Conservation (phyloP, 1,140 invertebrate species). For the Macrotrachela quadricornifera region DNA sequence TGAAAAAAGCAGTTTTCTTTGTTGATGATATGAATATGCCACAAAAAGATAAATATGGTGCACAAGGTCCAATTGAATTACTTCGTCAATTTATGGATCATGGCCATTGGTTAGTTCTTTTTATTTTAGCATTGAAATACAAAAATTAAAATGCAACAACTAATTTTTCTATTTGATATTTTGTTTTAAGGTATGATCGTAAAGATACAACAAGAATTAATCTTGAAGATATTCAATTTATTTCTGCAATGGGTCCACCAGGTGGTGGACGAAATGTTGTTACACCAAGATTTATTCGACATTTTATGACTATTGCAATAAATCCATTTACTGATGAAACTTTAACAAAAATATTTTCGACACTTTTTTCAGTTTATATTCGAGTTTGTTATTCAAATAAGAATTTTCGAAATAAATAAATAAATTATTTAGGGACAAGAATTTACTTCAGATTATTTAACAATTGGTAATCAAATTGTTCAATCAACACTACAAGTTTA, state of each 20-base stretch:
- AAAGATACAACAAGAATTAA: constrained; percentile 28
- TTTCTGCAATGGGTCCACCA: constrained; percentile 29
- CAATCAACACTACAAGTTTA: constrained; percentile 27
- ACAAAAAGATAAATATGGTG: constrained; percentile 27
- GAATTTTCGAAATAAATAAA: not conserved
- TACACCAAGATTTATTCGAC: constrained; percentile 25
- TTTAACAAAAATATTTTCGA: constrained; percentile 34
- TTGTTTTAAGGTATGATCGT: constrained; percentile 27
- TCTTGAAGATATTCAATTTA: constrained; percentile 27
- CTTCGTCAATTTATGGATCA: constrained; percentile 29
- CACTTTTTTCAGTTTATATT: constrained; percentile 48
- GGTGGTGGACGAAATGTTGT: constrained; percentile 29
- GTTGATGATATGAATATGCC: constrained; percentile 33
- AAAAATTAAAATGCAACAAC: too few relatives aligned
- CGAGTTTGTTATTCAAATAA: constrained; percentile 33
- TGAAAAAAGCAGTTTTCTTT: constrained; percentile 30
- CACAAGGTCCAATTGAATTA: constrained; percentile 31
- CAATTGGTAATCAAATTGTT: constrained; percentile 39
- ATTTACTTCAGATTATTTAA: constrained; percentile 53
- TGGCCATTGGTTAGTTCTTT: constrained; percentile 19
- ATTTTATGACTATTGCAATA: constrained; percentile 29
- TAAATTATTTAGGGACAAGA: constrained; percentile 12
- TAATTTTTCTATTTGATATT: too few relatives aligned
- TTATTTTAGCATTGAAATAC: too few relatives aligned
- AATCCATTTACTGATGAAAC: constrained; percentile 30